Conservation (phyloP, 2,888 invertebrate species). For the Zele albiditarsus region DNA sequence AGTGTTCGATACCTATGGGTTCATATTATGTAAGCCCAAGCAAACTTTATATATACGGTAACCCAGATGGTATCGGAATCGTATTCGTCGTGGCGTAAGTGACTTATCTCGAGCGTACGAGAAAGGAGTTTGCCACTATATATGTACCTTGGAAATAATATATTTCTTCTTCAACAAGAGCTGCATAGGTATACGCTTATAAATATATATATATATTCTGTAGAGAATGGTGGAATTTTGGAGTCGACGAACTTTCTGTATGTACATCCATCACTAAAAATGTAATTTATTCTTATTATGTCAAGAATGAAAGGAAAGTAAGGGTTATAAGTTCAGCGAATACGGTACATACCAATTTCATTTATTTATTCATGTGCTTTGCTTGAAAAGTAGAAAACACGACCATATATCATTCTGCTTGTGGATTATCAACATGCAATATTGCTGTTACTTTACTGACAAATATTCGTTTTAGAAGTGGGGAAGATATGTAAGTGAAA, state of each 20-base stretch:
- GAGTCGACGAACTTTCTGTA: background rate
- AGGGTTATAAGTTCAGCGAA: background rate
- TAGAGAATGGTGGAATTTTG: background rate
- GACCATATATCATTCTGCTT: background rate
- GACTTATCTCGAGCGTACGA: constrained; percentile 17
- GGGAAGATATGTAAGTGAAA: no score
- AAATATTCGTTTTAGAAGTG: no score
- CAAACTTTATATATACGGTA: constrained; percentile 20
- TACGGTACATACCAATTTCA: background rate
- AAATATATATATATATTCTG: constrained; percentile 6
- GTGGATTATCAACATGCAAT: background rate
- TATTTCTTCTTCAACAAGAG: constrained; percentile 4
- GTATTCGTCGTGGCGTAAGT: constrained; percentile 24
- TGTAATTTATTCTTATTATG: constrained; percentile 3
- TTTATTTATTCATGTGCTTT: background rate
- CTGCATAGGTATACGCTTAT: background rate
- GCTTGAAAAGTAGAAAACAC: background rate
- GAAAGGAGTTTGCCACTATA: background rate
- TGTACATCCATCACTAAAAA: background rate
- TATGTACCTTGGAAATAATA: constrained; percentile 13
- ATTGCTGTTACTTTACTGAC: no score
- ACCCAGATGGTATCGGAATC: constrained; percentile 27
- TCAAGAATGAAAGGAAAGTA: background rate
- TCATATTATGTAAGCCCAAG: constrained; percentile 24
- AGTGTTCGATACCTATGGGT: constrained; percentile 14